These are phyloP conservation scores for Epirrita christyi DNA, from an alignment of 2,888 invertebrate genomes.

Conservation along the genomic window DNA sequence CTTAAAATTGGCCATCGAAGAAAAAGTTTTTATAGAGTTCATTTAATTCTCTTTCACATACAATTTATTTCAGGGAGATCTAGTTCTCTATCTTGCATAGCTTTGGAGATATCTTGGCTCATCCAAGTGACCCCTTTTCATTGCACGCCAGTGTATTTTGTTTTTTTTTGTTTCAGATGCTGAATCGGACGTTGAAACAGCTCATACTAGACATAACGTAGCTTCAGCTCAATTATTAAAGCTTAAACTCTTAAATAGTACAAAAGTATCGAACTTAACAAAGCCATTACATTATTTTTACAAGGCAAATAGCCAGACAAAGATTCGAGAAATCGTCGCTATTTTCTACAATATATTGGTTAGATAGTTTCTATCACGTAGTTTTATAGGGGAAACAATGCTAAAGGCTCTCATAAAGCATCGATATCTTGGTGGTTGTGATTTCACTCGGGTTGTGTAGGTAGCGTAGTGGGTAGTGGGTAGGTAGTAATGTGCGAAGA, in stretches of 20 bases:
- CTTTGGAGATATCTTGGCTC: too few relatives aligned
- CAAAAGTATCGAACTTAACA: constrained; percentile 77
- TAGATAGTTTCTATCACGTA: constrained; percentile 52
- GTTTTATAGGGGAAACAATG: constrained; percentile 79
- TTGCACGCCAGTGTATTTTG: too few relatives aligned
- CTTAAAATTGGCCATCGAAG: too few relatives aligned
- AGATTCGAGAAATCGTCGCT: constrained; percentile 54
- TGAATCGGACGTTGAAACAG: constrained; percentile 76
- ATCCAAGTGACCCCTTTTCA: too few relatives aligned
- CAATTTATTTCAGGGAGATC: too few relatives aligned
- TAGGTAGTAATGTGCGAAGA: constrained; percentile 75
- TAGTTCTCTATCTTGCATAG: too few relatives aligned
- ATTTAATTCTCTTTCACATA: too few relatives aligned
- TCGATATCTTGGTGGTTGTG: constrained; percentile 77
- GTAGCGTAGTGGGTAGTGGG: constrained; percentile 46
- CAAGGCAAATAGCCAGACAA: constrained; percentile 39
- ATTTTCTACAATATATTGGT: constrained; percentile 69
- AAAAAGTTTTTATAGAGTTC: too few relatives aligned
- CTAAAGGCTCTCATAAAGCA: constrained; percentile 76
- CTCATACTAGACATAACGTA: constrained; percentile 62
- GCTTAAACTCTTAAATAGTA: constrained; percentile 60
- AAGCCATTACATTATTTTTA: constrained; percentile 42
- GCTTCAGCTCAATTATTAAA: constrained; percentile 45
- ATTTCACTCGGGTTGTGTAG: constrained; percentile 66
- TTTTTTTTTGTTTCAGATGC: constrained; percentile 71